Evolutionary conservation across 2,797 vertebrate species (phyloP).

Genomic region (Trachops cirrhosus): DNA sequence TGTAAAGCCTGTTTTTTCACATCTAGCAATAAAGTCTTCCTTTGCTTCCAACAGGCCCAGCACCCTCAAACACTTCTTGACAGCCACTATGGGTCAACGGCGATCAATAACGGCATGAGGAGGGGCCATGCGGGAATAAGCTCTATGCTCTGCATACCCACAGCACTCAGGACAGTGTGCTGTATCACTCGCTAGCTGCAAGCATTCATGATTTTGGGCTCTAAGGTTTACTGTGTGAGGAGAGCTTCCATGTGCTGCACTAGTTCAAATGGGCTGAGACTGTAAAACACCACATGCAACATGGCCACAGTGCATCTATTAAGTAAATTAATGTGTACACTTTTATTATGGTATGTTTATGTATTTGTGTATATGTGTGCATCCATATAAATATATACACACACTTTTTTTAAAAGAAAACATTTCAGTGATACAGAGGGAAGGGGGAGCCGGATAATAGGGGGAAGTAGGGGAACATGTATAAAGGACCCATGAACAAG

Average conservation of each 20-base stretch:
- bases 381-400: not conserved
- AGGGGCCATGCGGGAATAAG: not conserved
- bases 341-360: not conserved
- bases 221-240: not conserved
- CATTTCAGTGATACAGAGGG: not conserved
- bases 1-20: not conserved
- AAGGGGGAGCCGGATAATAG: too few relatives aligned
- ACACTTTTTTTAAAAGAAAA: not conserved
- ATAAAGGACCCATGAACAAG: too few relatives aligned
- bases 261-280: not conserved
- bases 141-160: not conserved
- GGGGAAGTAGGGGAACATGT: too few relatives aligned
- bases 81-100: not conserved
- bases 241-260: not conserved
- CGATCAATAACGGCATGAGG: not conserved
- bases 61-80: not conserved
- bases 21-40: not conserved
- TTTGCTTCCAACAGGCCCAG: not conserved
- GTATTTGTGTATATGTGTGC: not conserved
- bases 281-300: not conserved
- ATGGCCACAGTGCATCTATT: not conserved
- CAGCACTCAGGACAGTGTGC: not conserved
- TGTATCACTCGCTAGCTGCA: accelerated
- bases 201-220: too few relatives aligned
- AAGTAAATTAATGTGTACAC: not conserved